phyloP scores from a whole-genome alignment of 1,140 invertebrate species.

The Drosophila punjabiensis region DNA sequence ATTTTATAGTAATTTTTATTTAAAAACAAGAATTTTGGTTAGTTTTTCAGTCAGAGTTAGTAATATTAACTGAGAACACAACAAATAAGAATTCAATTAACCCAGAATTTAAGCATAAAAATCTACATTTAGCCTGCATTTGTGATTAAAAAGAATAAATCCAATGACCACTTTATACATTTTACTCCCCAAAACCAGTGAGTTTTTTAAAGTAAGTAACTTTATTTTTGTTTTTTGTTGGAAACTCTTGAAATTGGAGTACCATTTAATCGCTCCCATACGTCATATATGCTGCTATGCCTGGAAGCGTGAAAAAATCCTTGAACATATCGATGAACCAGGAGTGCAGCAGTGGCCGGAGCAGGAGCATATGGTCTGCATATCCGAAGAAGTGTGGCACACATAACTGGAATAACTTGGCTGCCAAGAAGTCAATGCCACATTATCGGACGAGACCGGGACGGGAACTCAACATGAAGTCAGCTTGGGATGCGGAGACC shows the following conservation, averaged over 20 bases:
- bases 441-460: conserved; percentile 23
- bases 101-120: background rate
- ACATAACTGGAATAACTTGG: conserved; percentile 73
- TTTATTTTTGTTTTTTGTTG: background rate
- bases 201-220: background rate
- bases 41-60: too few relatives aligned
- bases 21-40: too few relatives aligned
- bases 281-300: conserved; percentile 26
- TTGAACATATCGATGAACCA: conserved; percentile 79
- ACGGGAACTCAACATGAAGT: conserved; percentile 6
- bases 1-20: too few relatives aligned
- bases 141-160: background rate
- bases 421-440: conserved; percentile 46
- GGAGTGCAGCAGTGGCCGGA: conserved; percentile 73
- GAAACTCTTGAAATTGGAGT: background rate
- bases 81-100: background rate
- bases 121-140: background rate
- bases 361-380: conserved; percentile 51
- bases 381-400: conserved; percentile 40
- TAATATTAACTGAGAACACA: background rate
- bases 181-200: background rate
- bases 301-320: conserved; percentile 78
- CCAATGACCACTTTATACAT: too few relatives aligned
- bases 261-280: background rate
- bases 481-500: background rate